Percentiles rank a stretch among this genome's conserved stretches.
phyloP scores from a whole-genome alignment of 2,888 invertebrate species.

The Cybosia mesomella region DNA sequence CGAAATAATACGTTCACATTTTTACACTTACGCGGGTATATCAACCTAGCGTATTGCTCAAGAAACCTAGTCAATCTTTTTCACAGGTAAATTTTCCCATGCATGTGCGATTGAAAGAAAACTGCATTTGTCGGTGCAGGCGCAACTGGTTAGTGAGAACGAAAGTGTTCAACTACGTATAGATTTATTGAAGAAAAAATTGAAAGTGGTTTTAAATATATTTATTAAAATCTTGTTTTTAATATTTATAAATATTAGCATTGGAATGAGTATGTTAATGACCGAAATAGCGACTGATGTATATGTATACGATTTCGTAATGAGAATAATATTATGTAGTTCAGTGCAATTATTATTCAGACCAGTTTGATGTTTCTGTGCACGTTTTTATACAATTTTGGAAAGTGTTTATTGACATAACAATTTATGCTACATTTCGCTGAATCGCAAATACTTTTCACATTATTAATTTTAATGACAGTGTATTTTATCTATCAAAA shows the following conservation, averaged over 20 bases:
- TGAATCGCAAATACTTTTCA: slow-evolving; percentile 21
- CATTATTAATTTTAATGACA: slow-evolving; percentile 37
- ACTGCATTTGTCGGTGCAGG: slow-evolving; percentile 31
- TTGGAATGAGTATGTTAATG: slow-evolving; percentile 52
- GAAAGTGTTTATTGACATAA: slow-evolving; percentile 31
- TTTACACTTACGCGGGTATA: slow-evolving; percentile 53
- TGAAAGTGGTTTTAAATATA: slow-evolving; percentile 38
- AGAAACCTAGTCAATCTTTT: slow-evolving; percentile 54
- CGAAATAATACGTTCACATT: slow-evolving; percentile 55
- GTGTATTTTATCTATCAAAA: slow-evolving; percentile 23
- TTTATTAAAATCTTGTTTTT: slow-evolving; percentile 28
- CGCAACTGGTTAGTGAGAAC: slow-evolving; percentile 56
- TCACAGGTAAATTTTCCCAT: slow-evolving; percentile 61
- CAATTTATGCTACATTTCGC: slow-evolving; percentile 8
- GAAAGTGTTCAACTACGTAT: slow-evolving; percentile 60
- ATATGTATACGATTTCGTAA: slow-evolving; percentile 40
- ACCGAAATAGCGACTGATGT: slow-evolving; percentile 33
- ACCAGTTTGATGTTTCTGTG: slow-evolving; percentile 20
- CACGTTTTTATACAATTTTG: slow-evolving; percentile 24
- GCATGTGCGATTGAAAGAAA: slow-evolving; percentile 49
- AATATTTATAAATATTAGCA: slow-evolving; percentile 45
- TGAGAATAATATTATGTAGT: slow-evolving; percentile 16
- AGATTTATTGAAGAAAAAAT: slow-evolving; percentile 23
- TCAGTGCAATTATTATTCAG: slow-evolving; percentile 34
- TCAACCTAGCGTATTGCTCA: slow-evolving; percentile 55